These are phyloP conservation scores for Mus caroli DNA, from an alignment of 2,797 vertebrate species.

Conservation along the genomic window DNA sequence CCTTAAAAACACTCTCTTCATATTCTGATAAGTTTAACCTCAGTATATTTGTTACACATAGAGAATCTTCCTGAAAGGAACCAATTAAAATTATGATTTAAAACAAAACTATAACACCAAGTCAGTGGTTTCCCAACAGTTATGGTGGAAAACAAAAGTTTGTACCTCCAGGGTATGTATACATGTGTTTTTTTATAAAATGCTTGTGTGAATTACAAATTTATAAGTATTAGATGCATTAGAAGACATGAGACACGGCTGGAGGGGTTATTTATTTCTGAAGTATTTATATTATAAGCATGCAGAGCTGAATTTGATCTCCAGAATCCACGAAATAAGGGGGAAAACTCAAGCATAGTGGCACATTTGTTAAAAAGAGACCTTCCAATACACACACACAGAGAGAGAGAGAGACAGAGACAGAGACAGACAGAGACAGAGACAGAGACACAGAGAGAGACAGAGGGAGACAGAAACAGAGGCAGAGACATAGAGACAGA, in stretches of 20 bases:
- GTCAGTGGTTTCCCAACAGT: not conserved
- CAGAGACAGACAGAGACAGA: not conserved
- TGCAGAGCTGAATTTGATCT: not conserved
- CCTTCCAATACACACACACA: too few species aligned
- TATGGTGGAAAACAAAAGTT: constrained; percentile 11
- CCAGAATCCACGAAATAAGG: not conserved
- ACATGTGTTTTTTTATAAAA: constrained; percentile 30
- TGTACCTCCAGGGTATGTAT: not conserved
- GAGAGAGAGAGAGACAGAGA: not conserved
- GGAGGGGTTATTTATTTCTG: not conserved
- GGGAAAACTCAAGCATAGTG: not conserved
- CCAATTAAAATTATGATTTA: constrained; percentile 32
- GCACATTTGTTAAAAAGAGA: not conserved
- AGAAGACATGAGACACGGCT: not conserved
- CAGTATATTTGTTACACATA: constrained; percentile 27
- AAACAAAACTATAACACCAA: constrained; percentile 12
- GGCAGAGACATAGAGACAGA: not conserved
- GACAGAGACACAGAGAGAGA: not conserved
- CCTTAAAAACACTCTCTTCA: constrained; percentile 53
- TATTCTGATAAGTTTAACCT: not conserved
- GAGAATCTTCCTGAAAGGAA: constrained; percentile 24
- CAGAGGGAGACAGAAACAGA: not conserved
- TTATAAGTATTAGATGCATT: not conserved
- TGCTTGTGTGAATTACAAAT: not conserved
- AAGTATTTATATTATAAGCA: not conserved